Evolutionary conservation across 2,113 vertebrate species (phyloP), one percentile per base, ranked within the genome.

Genomic region (Trinectes maculatus): DNA sequence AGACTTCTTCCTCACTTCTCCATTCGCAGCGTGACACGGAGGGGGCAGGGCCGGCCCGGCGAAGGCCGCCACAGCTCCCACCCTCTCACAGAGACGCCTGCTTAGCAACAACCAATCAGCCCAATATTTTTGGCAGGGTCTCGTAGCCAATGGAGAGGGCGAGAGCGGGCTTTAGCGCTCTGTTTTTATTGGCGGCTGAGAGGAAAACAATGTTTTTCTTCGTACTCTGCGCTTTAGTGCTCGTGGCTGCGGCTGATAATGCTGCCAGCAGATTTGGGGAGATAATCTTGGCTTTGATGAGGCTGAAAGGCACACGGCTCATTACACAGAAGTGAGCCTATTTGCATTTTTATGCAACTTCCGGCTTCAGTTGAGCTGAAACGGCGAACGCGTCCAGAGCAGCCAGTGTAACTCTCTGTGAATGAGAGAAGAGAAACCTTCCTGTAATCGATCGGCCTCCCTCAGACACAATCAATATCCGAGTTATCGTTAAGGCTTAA

Each of bases 91-190:
- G 40, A 74, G 79, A 84, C 43, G 72, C 88, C 91, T 91, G 87
- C 92, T 91, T 92, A 90, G 92, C 90, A 92, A 92, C 91, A 92
- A 73, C 91, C 89, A 91, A 92, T 91, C 89, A 78, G 81, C 81
- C 86, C 80, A 78, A 86, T 86, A 84, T 84, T 90, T 91, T 89
- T 89, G 86, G 85, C 79, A 79, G 70, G 59, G 39, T 57, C 25
- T 37, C 11, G 37, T 76, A 90, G 86, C 90, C 91, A 92, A 91
- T 91, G 2, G 63, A 61, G 75, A 59, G 53, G 36, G 36, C 16
- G 70, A 51, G 72, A 76, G 56, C 44, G 3, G 62, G 72, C 65
- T 81, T 80, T 55, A 48, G 78, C 1, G 13, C 74, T 60, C 40
- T 51, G 65, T 82, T 86, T 81, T 70, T 43, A 84, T 76, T 85